Base-by-base conservation (phyloP, 2,797 vertebrate genomes). In the Sitta carolinensis region DNA sequence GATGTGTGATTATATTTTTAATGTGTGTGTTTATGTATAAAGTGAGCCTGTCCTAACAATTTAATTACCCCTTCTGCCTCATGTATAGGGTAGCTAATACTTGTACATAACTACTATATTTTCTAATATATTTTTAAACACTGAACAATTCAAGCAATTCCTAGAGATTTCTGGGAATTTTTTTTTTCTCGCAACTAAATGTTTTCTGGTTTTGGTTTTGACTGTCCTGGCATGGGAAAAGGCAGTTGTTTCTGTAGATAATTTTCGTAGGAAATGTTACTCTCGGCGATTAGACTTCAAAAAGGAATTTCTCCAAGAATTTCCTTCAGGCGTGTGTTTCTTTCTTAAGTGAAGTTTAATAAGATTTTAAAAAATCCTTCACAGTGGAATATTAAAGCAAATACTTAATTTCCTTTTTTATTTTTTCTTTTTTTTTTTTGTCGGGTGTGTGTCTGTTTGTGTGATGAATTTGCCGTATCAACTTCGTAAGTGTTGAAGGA, bases 271-370 rank as follows among this genome's bases (percentile, higher is more conserved):
- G 75, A 74, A 85, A 48, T 54, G 27, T 87, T 87, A 87, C 75
- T 89, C 38, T 89, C 69, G 34, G 69, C 18, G 68, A 66, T 64
- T 90, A 21, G 82, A 51, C 54, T 84, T 94, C 7, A 87, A 80
- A 85, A 87, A 84, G 30, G 25, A 72, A 55, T 86, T 93, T 92
- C 25, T 72, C 8, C 47, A 73, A 86, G 43, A 84, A 77, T 91
- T 83, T 95, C 64, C 82, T 89, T 89, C 63, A 87, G 87, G 75
- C 59, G 85, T 87, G 59, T 92, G 43, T 93, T 93, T 89, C 48
- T 90, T 95, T 93, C 30, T 34, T 89, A 77, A 89, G 26, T 26
- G 89, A 54, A 77, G 26, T 81, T 91, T 85, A 91, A 83, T 81
- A 59, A 84, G 66, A 76, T 86, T 50, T 6, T 11, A 32, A 74